Evolutionary conservation across 1,140 invertebrate genomes (phyloP).

Genomic region (Drosophila erecta): DNA sequence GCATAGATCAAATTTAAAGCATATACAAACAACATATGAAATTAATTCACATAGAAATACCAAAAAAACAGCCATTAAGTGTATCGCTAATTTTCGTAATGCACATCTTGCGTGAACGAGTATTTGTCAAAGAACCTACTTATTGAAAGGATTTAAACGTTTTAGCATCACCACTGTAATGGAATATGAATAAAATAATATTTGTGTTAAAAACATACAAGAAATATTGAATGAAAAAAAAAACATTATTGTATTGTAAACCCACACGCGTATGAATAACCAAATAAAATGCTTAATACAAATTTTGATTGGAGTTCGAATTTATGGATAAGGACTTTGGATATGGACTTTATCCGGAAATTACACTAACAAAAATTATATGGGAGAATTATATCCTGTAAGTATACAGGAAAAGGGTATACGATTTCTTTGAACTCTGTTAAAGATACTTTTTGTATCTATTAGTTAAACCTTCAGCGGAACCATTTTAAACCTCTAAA

Average conservation of each 20-base stretch:
- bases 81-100: constrained; percentile 72
- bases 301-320: constrained; percentile 1
- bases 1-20: constrained; percentile 74
- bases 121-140: constrained; percentile 52
- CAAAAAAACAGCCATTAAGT: constrained; percentile 47
- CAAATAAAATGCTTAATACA: constrained; percentile 83
- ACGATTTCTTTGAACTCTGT: too few species aligned
- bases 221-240: constrained; percentile 49
- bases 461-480: too few species aligned
- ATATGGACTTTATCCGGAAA: too few species aligned
- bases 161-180: constrained; percentile 67
- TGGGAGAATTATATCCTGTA: too few species aligned
- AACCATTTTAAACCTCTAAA: too few species aligned
- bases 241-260: constrained; percentile 83
- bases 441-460: too few species aligned
- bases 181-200: constrained; percentile 70
- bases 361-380: too few species aligned
- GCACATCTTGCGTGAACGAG: constrained; percentile 61
- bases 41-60: constrained; percentile 35
- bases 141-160: constrained; percentile 67
- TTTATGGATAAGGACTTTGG: too few species aligned
- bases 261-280: constrained; percentile 83
- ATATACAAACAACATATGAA: constrained; percentile 50
- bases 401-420: too few species aligned
- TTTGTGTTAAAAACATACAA: constrained; percentile 78